Evolutionary conservation across 2,888 invertebrate genomes (phyloP), one percentile per base, ranked within the genome.

Genomic region (Drosophila limbata): DNA sequence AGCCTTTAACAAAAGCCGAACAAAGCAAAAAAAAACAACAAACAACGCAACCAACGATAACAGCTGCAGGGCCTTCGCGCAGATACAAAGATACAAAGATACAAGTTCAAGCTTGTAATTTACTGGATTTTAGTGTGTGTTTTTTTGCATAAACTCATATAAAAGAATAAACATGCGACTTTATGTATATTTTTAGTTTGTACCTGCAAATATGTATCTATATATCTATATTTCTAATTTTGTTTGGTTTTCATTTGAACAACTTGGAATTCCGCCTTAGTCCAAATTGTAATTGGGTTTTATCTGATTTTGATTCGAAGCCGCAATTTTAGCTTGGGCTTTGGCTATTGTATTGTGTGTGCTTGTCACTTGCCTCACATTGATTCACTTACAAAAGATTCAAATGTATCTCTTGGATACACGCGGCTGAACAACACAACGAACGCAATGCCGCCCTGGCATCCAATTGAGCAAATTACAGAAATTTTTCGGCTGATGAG

Each of bases 381-480:
- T 72, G 77, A 63, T 63, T 31, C 47, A 71, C 79, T 73, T 73
- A 74, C 73, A 72, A 83, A 72, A 63, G 64, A 79, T 75, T 74
- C 79, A 71, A 72, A 81, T 66, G 89, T 88, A 82, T 82, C 89
- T 87, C 71, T 82, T 87, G 80, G 85, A 81, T 77, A 76, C 81
- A 68, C 63, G 69, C 67, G 57, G 64, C 25, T 48, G 51, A 53
- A 39, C 21, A 44, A 33, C 28, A 44, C 21, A 44, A 33, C 31
- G 35, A 39, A 59, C 51, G 53, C 69, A 68, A 51, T 55, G 62
- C 69, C 73, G 70, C 79, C 69, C 76, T 77, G 64, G 72, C 79
- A 68, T 64, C 74, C 90, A 88, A 90, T 88, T 88, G 89, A 88
- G 89, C 81, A 77, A 88, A 90, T 88, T 88, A 89, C 85, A 90